phyloP scores from a whole-genome alignment of 1,140 invertebrate species.

The Nephotettix cincticeps region DNA sequence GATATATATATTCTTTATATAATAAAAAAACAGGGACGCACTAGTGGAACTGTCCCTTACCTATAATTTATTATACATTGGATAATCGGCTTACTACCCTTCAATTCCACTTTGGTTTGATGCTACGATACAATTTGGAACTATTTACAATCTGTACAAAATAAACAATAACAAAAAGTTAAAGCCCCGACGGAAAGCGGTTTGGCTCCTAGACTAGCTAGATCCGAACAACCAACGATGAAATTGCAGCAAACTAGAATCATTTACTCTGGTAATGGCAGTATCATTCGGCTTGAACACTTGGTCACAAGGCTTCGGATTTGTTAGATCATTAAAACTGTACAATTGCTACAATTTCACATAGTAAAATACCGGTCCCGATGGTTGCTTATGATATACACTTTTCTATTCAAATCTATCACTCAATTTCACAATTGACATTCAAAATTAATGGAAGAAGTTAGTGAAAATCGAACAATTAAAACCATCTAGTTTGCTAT shows the following conservation, averaged over 20 bases:
- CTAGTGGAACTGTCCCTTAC: background rate
- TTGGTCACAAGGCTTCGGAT: background rate
- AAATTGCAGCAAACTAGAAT: background rate
- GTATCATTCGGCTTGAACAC: constrained; percentile 4
- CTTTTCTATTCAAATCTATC: no score
- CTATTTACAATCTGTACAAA: constrained; percentile 6
- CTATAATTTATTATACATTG: background rate
- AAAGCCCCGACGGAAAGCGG: background rate
- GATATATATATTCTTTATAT: constrained; percentile 11
- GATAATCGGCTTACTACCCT: background rate
- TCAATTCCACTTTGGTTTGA: constrained; percentile 12
- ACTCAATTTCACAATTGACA: no score
- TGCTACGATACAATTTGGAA: background rate
- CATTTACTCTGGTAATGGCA: background rate
- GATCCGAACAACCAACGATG: background rate
- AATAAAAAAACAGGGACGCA: background rate
- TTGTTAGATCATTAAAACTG: no score
- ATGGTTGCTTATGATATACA: no score
- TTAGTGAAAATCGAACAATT: no score
- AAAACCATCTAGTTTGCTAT: no score
- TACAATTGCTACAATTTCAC: no score
- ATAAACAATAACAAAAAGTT: background rate
- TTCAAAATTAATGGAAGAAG: no score
- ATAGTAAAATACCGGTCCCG: no score
- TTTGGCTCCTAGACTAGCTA: constrained; percentile 2